phyloP scores from a whole-genome alignment of 1,140 invertebrate genomes.

The Nymphalis io region DNA sequence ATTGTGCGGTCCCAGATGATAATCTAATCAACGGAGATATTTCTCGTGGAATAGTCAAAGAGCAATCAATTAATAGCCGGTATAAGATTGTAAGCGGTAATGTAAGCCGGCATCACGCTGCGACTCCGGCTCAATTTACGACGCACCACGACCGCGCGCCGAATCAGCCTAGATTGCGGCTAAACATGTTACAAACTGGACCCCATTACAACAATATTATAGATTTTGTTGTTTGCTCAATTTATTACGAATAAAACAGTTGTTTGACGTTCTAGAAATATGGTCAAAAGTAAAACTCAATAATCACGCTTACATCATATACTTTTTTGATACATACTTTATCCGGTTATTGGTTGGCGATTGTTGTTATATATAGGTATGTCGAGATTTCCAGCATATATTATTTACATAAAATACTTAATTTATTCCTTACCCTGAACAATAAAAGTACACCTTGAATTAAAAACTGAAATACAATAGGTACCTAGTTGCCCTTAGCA shows the following conservation, averaged over 20 bases:
- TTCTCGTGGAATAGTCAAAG: conserved; percentile 17
- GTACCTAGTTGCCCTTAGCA: conserved; percentile 50
- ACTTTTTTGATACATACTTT: too few species aligned
- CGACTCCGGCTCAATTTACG: conserved; percentile 32
- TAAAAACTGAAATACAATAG: conserved; percentile 43
- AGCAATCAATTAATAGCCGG: conserved; percentile 41
- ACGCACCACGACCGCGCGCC: conserved; percentile 11
- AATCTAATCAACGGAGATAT: conserved; percentile 40
- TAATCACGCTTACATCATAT: not conserved
- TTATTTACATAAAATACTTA: conserved; percentile 9
- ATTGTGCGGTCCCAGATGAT: conserved; percentile 28
- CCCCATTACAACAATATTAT: conserved; percentile 28
- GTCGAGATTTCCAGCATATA: not conserved
- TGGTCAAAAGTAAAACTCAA: conserved; percentile 1
- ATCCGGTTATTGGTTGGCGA: too few species aligned
- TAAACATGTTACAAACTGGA: conserved; percentile 32
- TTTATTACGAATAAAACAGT: conserved; percentile 29
- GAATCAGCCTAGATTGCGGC: conserved; percentile 36
- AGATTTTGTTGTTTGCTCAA: conserved; percentile 32
- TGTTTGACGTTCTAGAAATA: conserved; percentile 22
- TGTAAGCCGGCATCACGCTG: conserved; percentile 40
- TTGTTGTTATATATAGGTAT: not conserved
- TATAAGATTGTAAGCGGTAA: conserved; percentile 29
- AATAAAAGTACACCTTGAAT: conserved; percentile 24
- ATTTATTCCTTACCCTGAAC: conserved; percentile 21